Conservation (phyloP, 2,113 vertebrate species). For the Callaeas wilsoni region DNA sequence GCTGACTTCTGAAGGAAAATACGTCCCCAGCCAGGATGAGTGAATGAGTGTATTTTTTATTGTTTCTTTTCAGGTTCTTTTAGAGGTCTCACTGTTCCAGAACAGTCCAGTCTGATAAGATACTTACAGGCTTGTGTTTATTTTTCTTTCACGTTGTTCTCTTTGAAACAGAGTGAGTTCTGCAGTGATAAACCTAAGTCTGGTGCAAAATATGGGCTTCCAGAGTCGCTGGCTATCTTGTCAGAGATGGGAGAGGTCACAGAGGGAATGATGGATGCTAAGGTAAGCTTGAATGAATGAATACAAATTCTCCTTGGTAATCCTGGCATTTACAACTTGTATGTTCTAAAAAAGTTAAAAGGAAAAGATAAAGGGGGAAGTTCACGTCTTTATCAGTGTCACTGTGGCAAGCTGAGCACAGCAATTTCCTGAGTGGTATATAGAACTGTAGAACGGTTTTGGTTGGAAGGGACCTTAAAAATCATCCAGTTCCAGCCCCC, state of each 20-base stretch:
- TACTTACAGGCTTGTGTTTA: background rate
- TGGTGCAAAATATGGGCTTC: slow-evolving; percentile 90
- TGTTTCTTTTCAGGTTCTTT: background rate
- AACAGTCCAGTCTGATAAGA: background rate
- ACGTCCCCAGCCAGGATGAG: background rate
- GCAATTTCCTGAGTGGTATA: background rate
- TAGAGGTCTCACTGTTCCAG: background rate
- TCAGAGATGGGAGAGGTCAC: slow-evolving; percentile 99
- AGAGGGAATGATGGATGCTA: slow-evolving; percentile 95
- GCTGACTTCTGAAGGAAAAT: background rate
- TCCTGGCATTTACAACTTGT: background rate
- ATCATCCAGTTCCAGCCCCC: background rate
- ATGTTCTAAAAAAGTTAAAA: background rate
- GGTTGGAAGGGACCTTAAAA: background rate
- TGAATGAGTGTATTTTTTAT: background rate
- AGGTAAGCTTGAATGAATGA: slow-evolving; percentile 73
- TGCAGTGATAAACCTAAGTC: slow-evolving; percentile 98
- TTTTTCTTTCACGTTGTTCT: background rate
- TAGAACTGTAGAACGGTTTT: rapidly evolving
- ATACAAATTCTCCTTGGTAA: background rate
- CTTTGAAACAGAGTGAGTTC: slow-evolving; percentile 87
- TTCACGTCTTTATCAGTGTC: background rate
- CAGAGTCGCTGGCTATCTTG: slow-evolving; percentile 89
- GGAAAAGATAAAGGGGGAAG: background rate
- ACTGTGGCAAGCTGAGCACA: background rate